phyloP scores from a whole-genome alignment of 92 coral and sea anemone genomes.

The Phenganax stokvisi region DNA sequence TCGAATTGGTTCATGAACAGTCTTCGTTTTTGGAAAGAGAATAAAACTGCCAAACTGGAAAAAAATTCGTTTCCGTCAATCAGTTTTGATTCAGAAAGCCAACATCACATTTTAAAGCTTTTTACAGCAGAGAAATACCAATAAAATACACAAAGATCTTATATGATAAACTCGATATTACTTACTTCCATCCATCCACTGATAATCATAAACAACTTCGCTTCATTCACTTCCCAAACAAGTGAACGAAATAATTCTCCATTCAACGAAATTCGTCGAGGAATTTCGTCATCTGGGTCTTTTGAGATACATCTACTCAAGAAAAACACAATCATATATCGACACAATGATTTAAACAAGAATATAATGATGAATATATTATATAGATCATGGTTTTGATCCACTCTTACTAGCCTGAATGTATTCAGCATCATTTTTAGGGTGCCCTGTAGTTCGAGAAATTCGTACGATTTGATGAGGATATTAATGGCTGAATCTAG shows the following conservation, averaged over 20 bases:
- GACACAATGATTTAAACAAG: background rate
- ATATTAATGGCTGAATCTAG: constrained; percentile 31
- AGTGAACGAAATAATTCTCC: constrained; percentile 62
- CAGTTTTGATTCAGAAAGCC: background rate
- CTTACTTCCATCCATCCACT: constrained; percentile 83
- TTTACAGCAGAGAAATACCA: no score
- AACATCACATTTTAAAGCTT: background rate
- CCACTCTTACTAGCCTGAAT: constrained; percentile 9
- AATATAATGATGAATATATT: no score
- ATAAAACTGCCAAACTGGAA: constrained; percentile 72
- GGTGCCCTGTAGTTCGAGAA: constrained; percentile 19
- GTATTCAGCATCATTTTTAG: constrained; percentile 36
- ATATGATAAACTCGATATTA: background rate
- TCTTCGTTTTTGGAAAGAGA: constrained; percentile 62
- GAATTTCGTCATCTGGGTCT: constrained; percentile 67
- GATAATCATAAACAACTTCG: constrained; percentile 61
- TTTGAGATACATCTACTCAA: constrained; percentile 55
- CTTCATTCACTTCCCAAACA: constrained; percentile 66
- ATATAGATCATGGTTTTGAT: no score
- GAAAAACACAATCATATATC: background rate
- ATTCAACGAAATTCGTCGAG: constrained; percentile 59
- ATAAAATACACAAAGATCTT: background rate
- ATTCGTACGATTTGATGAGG: constrained; percentile 25
- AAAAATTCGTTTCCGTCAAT: background rate
- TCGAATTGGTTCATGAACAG: constrained; percentile 55